These are phyloP conservation scores for Megalops atlanticus DNA, from an alignment of 2,113 vertebrate genomes.

Conservation along the genomic window DNA sequence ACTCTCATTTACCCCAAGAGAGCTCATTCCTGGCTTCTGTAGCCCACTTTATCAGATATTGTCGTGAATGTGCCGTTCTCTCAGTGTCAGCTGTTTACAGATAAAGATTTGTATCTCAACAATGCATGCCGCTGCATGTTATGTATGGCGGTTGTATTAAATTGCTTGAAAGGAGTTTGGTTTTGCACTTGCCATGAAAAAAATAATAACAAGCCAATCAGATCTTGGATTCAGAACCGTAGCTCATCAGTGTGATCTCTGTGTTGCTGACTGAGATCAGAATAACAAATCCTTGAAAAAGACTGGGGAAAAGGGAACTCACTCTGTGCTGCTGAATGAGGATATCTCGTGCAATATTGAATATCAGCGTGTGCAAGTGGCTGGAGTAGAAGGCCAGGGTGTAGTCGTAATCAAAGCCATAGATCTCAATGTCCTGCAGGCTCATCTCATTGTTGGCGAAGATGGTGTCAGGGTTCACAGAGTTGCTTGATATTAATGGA, in stretches of 20 bases:
- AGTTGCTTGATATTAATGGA: conserved; percentile 78
- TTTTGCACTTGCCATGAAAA: neutral
- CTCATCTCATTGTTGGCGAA: conserved; percentile 99
- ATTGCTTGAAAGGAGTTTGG: too few relatives aligned
- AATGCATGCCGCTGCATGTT: too few relatives aligned
- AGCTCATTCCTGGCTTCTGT: too few relatives aligned
- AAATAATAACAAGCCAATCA: neutral
- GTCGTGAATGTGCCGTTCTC: too few relatives aligned
- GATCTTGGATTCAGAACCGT: neutral
- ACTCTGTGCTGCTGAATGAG: conserved; percentile 93
- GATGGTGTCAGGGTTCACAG: conserved; percentile 88
- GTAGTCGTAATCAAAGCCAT: conserved; percentile 98
- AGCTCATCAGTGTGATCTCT: too few relatives aligned
- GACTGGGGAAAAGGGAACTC: conserved; percentile 43
- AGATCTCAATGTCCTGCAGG: conserved; percentile 91
- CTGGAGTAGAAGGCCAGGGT: conserved; percentile 96
- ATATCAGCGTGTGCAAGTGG: conserved; percentile 91
- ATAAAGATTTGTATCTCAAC: too few relatives aligned
- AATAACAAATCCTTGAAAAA: too few relatives aligned
- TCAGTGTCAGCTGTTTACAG: too few relatives aligned
- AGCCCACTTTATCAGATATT: too few relatives aligned
- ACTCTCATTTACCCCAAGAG: too few relatives aligned
- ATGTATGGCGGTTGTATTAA: too few relatives aligned
- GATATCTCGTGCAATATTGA: conserved; percentile 90
- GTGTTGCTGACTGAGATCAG: too few relatives aligned